phyloP scores from a whole-genome alignment of 92 coral and sea anemone species.

The Phymanthus crucifer region DNA sequence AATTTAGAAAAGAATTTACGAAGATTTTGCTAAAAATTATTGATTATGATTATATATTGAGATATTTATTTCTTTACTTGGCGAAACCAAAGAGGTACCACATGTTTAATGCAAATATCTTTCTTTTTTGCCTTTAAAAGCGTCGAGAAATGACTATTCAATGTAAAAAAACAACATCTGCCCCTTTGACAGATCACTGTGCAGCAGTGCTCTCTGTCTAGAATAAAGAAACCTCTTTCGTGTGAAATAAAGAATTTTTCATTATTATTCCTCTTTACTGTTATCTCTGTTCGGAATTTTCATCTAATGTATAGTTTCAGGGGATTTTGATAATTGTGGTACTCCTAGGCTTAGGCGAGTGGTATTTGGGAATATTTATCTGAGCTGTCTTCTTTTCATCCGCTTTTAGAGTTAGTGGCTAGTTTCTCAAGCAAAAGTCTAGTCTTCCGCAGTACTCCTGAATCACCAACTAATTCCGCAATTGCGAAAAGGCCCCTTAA shows the following conservation, averaged over 20 bases:
- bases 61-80: neutral
- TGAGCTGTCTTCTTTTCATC: neutral
- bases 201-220: neutral
- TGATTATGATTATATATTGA: neutral
- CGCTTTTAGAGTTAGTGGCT: conserved; percentile 2
- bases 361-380: neutral
- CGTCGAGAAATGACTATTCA: neutral
- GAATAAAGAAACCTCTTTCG: neutral
- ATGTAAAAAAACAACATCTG: conserved; percentile 1
- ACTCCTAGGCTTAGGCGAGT: neutral
- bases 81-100: conserved; percentile 25
- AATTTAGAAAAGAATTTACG: neutral
- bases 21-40: neutral
- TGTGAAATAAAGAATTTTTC: conserved; percentile 5
- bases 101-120: conserved; percentile 20
- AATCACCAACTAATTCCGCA: neutral
- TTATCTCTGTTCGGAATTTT: neutral
- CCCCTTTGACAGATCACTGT: conserved; percentile 1
- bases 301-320: neutral
- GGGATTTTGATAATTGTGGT: neutral
- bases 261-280: neutral
- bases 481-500: neutral
- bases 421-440: neutral
- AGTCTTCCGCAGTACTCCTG: neutral
- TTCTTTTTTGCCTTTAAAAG: neutral